Conservation (phyloP, 2,888 invertebrate genomes). For the Parnassius smintheus region DNA sequence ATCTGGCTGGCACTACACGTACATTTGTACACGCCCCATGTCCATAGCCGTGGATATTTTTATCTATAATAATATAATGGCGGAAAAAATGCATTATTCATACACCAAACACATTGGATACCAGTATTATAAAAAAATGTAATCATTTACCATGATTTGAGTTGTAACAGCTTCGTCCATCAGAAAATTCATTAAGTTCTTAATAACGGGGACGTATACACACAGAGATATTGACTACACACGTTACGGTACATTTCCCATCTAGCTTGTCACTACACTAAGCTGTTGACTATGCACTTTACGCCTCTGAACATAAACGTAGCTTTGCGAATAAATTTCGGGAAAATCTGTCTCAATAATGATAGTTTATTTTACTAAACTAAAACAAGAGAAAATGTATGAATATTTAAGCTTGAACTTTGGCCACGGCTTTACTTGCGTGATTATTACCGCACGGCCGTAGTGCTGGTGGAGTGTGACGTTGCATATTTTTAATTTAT, state of each 20-base stretch:
- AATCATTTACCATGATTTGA: no score
- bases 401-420: slow-evolving; percentile 3
- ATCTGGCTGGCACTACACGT: no score
- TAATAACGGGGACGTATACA: no score
- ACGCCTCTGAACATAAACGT: slow-evolving; percentile 5
- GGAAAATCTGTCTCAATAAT: slow-evolving; percentile 6
- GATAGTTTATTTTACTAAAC: slow-evolving; percentile 5
- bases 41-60: no score
- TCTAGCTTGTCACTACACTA: slow-evolving; percentile 1
- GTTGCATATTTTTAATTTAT: slow-evolving; percentile 9
- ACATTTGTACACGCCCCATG: no score
- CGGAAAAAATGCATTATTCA: no score
- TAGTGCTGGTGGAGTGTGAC: background rate
- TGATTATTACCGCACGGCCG: background rate
- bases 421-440: slow-evolving; percentile 6
- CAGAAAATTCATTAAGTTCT: no score
- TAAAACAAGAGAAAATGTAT: slow-evolving; percentile 1
- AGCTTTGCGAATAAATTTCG: slow-evolving; percentile 10
- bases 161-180: no score
- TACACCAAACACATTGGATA: no score
- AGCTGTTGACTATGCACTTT: background rate
- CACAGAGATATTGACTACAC: background rate
- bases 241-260: background rate
- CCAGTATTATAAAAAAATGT: no score
- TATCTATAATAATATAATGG: no score